phyloP scores from a whole-genome alignment of 2,113 vertebrate species.

The Mesoclemmys tuberculata region DNA sequence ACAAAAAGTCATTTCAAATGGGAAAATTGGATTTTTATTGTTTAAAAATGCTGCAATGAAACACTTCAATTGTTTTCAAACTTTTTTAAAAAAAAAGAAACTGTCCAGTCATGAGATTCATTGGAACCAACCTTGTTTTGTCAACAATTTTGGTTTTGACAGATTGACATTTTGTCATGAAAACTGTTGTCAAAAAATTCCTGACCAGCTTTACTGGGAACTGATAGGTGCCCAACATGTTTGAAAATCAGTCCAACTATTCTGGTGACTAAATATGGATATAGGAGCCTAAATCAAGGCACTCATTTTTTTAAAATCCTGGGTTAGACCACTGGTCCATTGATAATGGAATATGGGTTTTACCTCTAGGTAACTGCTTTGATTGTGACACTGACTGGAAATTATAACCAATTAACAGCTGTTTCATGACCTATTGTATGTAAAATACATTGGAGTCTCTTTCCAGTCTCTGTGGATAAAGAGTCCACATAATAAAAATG shows the following conservation, averaged over 20 bases:
- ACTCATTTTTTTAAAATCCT: not conserved
- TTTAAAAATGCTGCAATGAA: not conserved
- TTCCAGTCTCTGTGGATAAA: not conserved
- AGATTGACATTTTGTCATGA: not conserved
- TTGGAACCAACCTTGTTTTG: not conserved
- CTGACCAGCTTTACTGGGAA: not conserved
- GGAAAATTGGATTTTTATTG: not conserved
- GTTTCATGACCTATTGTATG: accelerated
- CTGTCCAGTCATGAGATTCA: not conserved
- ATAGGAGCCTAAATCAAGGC: not conserved
- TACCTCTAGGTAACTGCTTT: not conserved
- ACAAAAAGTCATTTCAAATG: not conserved
- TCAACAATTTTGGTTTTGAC: not conserved
- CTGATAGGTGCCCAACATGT: not conserved
- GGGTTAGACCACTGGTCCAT: not conserved
- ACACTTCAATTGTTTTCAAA: not conserved
- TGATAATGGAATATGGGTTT: not conserved
- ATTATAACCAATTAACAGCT: not conserved
- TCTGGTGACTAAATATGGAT: not conserved
- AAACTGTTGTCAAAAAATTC: not conserved
- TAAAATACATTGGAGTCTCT: not conserved
- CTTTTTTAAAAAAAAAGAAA: not conserved
- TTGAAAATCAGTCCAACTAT: not conserved
- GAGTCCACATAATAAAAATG: not conserved
- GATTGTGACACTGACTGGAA: not conserved